Conservation (phyloP, 2,888 invertebrate genomes). For the Bimastos eiseni region DNA sequence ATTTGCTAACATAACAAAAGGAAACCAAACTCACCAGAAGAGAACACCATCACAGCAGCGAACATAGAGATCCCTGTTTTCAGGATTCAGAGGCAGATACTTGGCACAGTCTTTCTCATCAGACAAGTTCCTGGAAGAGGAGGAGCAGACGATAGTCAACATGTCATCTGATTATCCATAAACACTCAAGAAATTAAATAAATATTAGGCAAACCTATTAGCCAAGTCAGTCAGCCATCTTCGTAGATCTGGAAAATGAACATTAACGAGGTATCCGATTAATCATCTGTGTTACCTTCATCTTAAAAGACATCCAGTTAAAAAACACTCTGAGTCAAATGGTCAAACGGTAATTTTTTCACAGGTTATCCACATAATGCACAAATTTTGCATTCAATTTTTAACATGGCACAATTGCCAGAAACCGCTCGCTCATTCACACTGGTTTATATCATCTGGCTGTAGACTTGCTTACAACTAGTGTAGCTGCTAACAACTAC, state of each 20-base stretch:
- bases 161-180: background rate
- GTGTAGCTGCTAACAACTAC: no score
- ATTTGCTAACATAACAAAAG: background rate
- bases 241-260: background rate
- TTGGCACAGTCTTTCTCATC: conserved; percentile 81
- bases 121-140: conserved; percentile 66
- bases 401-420: no score
- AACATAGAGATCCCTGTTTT: conserved; percentile 86
- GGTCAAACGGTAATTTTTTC: no score
- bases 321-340: no score
- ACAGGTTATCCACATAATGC: no score
- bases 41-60: conserved; percentile 94
- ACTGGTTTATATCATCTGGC: no score
- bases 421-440: no score
- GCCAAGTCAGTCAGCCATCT: background rate
- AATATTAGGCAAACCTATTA: background rate
- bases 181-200: background rate
- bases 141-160: background rate
- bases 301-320: background rate
- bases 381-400: no score
- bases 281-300: background rate
- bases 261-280: background rate
- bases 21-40: conserved; percentile 71
- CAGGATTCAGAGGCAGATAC: conserved; percentile 87
- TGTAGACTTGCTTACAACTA: no score